Percentiles rank a stretch among this genome's conserved stretches.
phyloP scores from a whole-genome alignment of 2,113 vertebrate genomes.

The Zosterops lateralis region DNA sequence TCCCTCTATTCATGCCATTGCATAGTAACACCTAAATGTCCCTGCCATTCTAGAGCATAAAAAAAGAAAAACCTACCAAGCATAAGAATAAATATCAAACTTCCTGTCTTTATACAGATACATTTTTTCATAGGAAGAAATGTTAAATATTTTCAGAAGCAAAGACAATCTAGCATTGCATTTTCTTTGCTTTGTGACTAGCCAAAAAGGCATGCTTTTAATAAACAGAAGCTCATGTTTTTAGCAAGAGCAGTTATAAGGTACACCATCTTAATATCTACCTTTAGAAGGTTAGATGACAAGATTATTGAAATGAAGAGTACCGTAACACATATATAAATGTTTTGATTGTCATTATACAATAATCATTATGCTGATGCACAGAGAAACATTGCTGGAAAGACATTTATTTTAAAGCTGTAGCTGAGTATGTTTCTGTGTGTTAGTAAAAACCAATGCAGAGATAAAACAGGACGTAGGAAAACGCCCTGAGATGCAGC shows the following conservation, averaged over 20 bases:
- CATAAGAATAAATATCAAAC: not conserved
- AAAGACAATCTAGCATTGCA: not conserved
- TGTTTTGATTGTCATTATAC: not conserved
- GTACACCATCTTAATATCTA: not conserved
- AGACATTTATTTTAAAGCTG: not conserved
- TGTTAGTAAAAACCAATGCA: not conserved
- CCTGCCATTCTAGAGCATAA: not conserved
- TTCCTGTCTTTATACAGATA: not conserved
- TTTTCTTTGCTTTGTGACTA: not conserved
- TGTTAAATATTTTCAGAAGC: not conserved
- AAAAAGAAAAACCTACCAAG: not conserved
- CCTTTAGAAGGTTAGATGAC: not conserved
- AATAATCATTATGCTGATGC: not conserved
- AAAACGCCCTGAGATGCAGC: not conserved
- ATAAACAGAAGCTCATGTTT: not conserved
- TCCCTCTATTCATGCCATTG: not conserved
- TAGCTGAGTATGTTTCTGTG: rapidly evolving
- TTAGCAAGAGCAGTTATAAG: not conserved
- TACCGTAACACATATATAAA: not conserved
- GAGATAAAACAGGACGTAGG: not conserved
- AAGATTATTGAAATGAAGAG: not conserved
- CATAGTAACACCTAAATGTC: not conserved
- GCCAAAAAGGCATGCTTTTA: not conserved
- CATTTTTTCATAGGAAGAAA: not conserved
- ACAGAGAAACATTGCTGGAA: not conserved